Evolutionary conservation across 2,797 vertebrate species (phyloP).

Genomic region (Lithobates pipiens): DNA sequence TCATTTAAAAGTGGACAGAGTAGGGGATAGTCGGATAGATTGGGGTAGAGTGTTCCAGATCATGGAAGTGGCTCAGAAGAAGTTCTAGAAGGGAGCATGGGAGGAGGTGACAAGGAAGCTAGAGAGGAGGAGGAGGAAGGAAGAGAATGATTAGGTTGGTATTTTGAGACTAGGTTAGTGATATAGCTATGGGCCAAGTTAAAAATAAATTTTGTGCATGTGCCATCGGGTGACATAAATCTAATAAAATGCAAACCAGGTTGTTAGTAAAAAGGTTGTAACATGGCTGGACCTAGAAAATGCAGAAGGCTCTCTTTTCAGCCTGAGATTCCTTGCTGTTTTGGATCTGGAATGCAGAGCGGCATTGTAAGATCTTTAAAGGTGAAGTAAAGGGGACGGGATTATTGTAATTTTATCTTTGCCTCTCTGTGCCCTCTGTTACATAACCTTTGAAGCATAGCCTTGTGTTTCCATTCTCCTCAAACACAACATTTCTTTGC

Average conservation of each 20-base stretch:
- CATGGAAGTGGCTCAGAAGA: too few relatives aligned
- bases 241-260: not conserved
- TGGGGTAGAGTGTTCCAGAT: too few relatives aligned
- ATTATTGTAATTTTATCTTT: conserved; percentile 7
- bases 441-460: not conserved
- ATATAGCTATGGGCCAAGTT: too few relatives aligned
- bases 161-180: too few relatives aligned
- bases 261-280: not conserved
- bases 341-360: conserved; percentile 13
- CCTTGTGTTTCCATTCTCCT: not conserved
- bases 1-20: too few relatives aligned
- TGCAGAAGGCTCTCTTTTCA: conserved; percentile 23
- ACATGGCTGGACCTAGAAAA: not conserved
- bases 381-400: conserved; percentile 24
- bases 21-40: too few relatives aligned
- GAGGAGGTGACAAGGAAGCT: too few relatives aligned
- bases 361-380: conserved; percentile 10
- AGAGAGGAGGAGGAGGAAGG: too few relatives aligned
- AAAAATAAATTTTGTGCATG: too few relatives aligned
- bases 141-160: too few relatives aligned
- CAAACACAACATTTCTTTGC: not conserved
- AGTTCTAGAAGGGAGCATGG: too few relatives aligned
- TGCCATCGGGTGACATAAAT: not conserved
- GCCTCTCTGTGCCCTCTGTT: conserved; percentile 20
- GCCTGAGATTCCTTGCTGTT: not conserved